Evolutionary conservation across 2,113 vertebrate species (phyloP), one percentile per base, ranked within the genome.

Genomic region (Ageneiosus marmoratus): DNA sequence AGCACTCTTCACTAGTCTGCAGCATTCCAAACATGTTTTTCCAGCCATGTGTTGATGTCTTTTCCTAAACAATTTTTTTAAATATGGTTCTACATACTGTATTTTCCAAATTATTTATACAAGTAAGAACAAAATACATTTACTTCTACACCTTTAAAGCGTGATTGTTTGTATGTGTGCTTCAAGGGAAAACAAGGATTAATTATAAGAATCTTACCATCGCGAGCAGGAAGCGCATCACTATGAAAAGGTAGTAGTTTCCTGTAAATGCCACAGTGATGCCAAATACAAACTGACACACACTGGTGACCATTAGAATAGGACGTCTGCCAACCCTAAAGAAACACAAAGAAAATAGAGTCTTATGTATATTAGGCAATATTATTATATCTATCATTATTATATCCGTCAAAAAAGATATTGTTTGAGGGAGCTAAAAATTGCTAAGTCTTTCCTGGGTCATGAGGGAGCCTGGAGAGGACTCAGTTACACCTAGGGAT

Each of bases 231-330:
- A 98, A 97, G 65, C 96, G 96, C 11, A 95, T 86, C 5, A 89
- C 80, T 84, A 97, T 77, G 0, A 98, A 99, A 65, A 94, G 90
- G 87, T 95, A 96, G 90, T 96, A 98, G 91, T 96, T 95, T 87
- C 92, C 91, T 0, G 95, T 93, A 87, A 98, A 97, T 0, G 96
- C 96, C 34, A 95, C 95, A 2, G 88, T 70, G 0, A 97, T 86
- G 51, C 98, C 96, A 12, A 98, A 93, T 0, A 88, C 89, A 91
- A 97, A 97, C 87, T 98, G 95, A 56, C 93, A 91, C 0, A 92
- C 56, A 69, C 96, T 97, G 84, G 96, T 96, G 80, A 92, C 84
- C 95, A 95, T 97, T 56, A 98, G 89, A 79, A 96, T 92, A 84
- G 87, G 91, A 7, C 91, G 94, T 83, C 98, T 95, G 55, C 97